These are phyloP conservation scores for Cervus canadensis DNA, from an alignment of 2,113 vertebrate species.

Conservation along the genomic window DNA sequence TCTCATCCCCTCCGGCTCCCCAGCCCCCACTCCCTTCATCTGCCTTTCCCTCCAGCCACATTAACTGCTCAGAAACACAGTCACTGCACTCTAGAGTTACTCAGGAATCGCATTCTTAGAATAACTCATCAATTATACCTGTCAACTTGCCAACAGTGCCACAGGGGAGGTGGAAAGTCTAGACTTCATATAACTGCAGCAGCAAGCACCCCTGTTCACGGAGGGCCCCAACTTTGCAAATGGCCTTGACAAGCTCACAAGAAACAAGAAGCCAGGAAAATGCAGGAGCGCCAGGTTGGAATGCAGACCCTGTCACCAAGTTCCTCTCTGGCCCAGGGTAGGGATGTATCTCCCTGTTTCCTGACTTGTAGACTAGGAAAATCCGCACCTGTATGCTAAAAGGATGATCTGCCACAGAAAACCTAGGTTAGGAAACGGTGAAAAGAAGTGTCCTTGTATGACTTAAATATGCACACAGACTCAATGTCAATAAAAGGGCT, in stretches of 20 bases:
- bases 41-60: constrained; percentile 18
- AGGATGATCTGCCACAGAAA: background rate
- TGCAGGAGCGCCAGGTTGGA: background rate
- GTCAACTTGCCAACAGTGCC: constrained; percentile 69
- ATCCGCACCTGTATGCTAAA: background rate
- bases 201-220: constrained; percentile 19
- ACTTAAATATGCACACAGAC: background rate
- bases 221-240: constrained; percentile 42
- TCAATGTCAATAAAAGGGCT: background rate
- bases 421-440: constrained; percentile 22
- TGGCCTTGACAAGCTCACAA: background rate
- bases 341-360: accelerated
- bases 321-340: background rate
- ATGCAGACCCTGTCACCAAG: background rate
- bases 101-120: constrained; percentile 73
- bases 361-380: background rate
- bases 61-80: constrained; percentile 65
- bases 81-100: constrained; percentile 65
- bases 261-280: background rate
- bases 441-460: background rate
- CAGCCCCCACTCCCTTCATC: background rate
- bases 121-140: constrained; percentile 76
- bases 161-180: constrained; percentile 66
- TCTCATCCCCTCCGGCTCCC: background rate
- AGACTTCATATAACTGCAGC: constrained; percentile 49